These are phyloP conservation scores for Catotricha subobsoleta DNA, from an alignment of 2,888 invertebrate species.

Conservation along the genomic window DNA sequence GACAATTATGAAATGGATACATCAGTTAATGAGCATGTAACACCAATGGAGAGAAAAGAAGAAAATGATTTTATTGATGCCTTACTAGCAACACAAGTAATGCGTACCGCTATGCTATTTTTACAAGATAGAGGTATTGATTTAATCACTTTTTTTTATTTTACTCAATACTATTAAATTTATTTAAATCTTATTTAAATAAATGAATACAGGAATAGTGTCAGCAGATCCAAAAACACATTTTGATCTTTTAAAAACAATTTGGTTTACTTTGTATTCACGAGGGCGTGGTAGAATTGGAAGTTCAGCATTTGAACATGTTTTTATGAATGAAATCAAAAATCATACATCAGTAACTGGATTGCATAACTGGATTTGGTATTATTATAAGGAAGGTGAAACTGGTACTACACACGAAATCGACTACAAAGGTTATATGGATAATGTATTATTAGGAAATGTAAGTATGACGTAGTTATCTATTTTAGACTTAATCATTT, in stretches of 20 bases:
- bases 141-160: background rate
- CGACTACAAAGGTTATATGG: conserved; percentile 65
- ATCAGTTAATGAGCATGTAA: conserved; percentile 55
- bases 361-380: conserved; percentile 83
- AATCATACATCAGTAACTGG: conserved; percentile 59
- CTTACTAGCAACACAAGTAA: conserved; percentile 56
- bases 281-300: conserved; percentile 60
- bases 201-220: conserved; percentile 33
- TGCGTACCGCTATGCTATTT: conserved; percentile 39
- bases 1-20: conserved; percentile 74
- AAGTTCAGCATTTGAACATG: conserved; percentile 85
- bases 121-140: conserved; percentile 37
- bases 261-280: conserved; percentile 72
- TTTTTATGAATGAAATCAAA: conserved; percentile 76
- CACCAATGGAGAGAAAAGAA: conserved; percentile 53
- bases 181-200: background rate
- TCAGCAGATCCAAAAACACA: conserved; percentile 48
- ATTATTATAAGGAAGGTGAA: conserved; percentile 48
- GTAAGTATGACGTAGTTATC: too few species aligned
- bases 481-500: background rate
- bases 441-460: conserved; percentile 48
- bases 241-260: conserved; percentile 47
- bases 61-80: conserved; percentile 63
- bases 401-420: conserved; percentile 17
- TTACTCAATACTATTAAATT: background rate